Base-by-base conservation (phyloP, 1,140 invertebrate species). In the Leptinotarsa undecemlineata region DNA sequence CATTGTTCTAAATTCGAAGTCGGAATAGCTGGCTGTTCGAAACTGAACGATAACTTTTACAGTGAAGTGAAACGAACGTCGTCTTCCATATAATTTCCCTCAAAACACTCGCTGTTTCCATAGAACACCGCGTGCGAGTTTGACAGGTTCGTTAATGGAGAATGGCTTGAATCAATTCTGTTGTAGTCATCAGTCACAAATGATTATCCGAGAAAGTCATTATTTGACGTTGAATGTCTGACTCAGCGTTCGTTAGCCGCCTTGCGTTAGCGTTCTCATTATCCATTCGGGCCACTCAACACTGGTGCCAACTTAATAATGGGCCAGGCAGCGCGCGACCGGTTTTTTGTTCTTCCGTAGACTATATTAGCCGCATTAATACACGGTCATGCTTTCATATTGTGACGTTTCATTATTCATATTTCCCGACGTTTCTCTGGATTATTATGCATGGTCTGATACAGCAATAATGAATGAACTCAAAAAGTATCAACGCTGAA, bases 131-230 rank as follows among this genome's bases (percentile, higher is more conserved):
- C 48, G 20, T 70, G 23, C 62, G 63, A 64, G 42, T 72, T 72
- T 75, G 70, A 75, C 76, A 70, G 64, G 64, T 72, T 72, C 71
- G 70, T 76, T 79, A 77, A 79, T 79, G 72, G 73, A 79, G 74
- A 79, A 76, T 79, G 77, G 77, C 77, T 79, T 73, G 74, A 79
- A 79, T 79, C 78, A 80, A 80, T 80, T 74, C 78, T 73, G 66
- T 71, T 47, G 74, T 68, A 75, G 74, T 78, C 76, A 76, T 80
- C 77, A 80, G 77, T 77, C 78, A 78, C 74, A 73, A 75, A 77
- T 74, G 78, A 78, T 80, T 78, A 80, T 80, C 73, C 66, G 66
- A 57, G 51, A 68, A 61, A 76, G 66, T 70, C 68, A 75, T 78
- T 75, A 78, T 80, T 76, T 75, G 73, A 74, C 77, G 67, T 67